Evolutionary conservation across 64 coral and sea anemone genomes (phyloP), one percentile per base, ranked within the genome.

Genomic region (Anthopleura sola): DNA sequence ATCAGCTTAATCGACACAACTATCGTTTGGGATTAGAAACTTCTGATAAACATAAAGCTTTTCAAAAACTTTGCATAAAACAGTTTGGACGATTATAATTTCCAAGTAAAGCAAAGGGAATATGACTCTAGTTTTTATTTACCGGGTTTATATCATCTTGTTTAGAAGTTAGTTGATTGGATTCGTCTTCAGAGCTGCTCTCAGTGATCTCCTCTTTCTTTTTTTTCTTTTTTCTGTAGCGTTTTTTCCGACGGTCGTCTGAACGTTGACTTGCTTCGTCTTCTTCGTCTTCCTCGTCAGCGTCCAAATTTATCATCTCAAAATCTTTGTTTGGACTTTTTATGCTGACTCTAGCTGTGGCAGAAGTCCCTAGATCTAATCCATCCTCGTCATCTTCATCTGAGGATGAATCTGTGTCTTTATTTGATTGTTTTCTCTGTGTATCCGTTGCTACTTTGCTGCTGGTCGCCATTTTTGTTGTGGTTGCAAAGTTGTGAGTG

Each of bases 181-280:
- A 71, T 75, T 99, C 97, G 23, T 99, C 93, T 36, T 99, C 97
- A 51, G 97, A 92, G 75, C 92, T 99, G 75, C 90, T 99, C 31
- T 99, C 97, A 60, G 37, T 89, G 64, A 82, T 75, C 62, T 94
- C 75, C 5, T 93, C 77, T 32, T 89, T 91, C 37, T 86, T 86
- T 49, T 92, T 99, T 76, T 99, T 99, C 87, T 99, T 99, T 78
- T 91, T 88, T 86, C 88, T 86, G 64, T 89, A 94, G 29, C 82
- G 88, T 85, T 90, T 99, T 48, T 87, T 88, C 36, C 88, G 86
- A 68, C 82, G 83, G 26, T 90, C 93, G 50, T 98, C 92, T 34
- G 85, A 85, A 19, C 78, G 85, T 55, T 89, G 84, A 80, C 87
- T 86, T 53, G 83, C 86, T 10, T 81, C 64, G 20, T 92, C 92